Percentiles rank a stretch among this genome's conserved stretches.
phyloP scores from a whole-genome alignment of 2,888 invertebrate species.

The Lasioglossum morio region DNA sequence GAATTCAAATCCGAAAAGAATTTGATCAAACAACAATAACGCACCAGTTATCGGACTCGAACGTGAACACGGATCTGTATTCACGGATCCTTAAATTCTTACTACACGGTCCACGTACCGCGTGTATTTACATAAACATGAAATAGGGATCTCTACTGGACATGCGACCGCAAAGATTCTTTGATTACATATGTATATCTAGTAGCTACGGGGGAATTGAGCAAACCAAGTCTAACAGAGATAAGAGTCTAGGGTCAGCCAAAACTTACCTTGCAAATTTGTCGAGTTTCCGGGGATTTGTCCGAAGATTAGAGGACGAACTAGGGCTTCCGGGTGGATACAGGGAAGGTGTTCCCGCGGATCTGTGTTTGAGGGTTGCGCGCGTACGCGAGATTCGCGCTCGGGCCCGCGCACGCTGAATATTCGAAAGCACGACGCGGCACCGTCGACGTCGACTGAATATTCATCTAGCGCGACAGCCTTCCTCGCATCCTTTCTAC shows the following conservation, averaged over 20 bases:
- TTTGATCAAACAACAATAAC: too few species aligned
- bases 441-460: conserved; percentile 67
- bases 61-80: too few species aligned
- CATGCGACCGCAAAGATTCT: neutral
- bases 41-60: too few species aligned
- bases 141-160: neutral
- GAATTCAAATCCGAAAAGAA: too few species aligned
- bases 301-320: neutral
- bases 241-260: neutral
- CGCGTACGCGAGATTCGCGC: conserved; percentile 19
- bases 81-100: too few species aligned
- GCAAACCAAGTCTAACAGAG: neutral
- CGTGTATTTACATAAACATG: too few species aligned
- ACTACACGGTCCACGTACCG: too few species aligned
- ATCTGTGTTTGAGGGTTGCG: conserved; percentile 20
- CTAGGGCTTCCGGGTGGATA: neutral
- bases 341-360: neutral
- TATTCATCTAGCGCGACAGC: conserved; percentile 66
- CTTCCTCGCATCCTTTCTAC: conserved; percentile 28
- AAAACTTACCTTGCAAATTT: neutral
- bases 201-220: neutral
- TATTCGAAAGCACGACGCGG: conserved; percentile 47
- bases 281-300: neutral
- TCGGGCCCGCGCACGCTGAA: conserved; percentile 18
- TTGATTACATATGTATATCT: neutral